A percentile compares a stretch with the other conserved stretches of the same genome.
Evolutionary conservation across 2,888 invertebrate species (phyloP).

Genomic region (Craniophora ligustri): DNA sequence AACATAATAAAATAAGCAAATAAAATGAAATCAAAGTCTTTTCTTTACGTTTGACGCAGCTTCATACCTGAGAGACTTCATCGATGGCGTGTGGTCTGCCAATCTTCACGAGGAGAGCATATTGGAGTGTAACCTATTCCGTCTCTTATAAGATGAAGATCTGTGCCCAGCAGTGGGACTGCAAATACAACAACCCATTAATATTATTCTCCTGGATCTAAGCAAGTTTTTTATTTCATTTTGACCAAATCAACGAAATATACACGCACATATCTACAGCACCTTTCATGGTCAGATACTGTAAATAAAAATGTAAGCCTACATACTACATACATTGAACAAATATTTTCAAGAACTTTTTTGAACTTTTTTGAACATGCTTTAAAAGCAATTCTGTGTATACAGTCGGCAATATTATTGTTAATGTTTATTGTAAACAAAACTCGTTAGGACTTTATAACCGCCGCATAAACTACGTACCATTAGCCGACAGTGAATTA

Average conservation of each 20-base stretch:
- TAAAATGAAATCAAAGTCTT: no score
- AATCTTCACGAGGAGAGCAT: no score
- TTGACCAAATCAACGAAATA: neutral
- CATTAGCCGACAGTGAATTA: slow-evolving; percentile 23
- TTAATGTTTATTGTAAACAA: slow-evolving; percentile 44
- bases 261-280: neutral
- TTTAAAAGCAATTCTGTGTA: slow-evolving; percentile 39
- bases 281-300: neutral
- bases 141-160: no score
- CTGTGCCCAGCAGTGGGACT: no score
- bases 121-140: no score
- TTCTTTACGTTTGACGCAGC: no score
- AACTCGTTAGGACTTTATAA: slow-evolving; percentile 45
- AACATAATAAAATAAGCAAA: no score
- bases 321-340: slow-evolving; percentile 19
- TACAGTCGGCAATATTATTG: slow-evolving; percentile 33
- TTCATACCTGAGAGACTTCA: no score
- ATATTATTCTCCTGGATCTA: no score
- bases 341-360: slow-evolving; percentile 37
- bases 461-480: slow-evolving; percentile 37
- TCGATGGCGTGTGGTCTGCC: no score
- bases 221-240: neutral
- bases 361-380: slow-evolving; percentile 34
- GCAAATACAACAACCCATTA: no score
- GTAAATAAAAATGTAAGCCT: slow-evolving; percentile 13